phyloP scores from a whole-genome alignment of 2,888 invertebrate genomes.

The Plemyria rubiginata region DNA sequence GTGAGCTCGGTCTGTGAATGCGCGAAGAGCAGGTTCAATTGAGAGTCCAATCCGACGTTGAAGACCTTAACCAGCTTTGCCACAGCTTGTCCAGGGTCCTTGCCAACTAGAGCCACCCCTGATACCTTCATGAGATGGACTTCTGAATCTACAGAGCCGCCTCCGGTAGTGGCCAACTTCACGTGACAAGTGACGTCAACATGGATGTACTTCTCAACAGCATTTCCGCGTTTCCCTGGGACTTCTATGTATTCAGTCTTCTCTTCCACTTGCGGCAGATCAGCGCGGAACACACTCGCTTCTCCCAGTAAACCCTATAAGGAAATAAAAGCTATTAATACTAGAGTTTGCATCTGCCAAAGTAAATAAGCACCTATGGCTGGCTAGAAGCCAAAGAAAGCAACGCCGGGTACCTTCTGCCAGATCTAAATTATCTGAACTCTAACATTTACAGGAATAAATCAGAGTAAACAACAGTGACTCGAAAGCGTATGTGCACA shows the following conservation, averaged over 20 bases:
- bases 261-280: slow-evolving; percentile 88
- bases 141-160: slow-evolving; percentile 83
- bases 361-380: slow-evolving; percentile 41
- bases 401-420: slow-evolving; percentile 50
- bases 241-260: slow-evolving; percentile 85
- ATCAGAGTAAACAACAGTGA: slow-evolving; percentile 50
- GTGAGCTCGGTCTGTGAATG: slow-evolving; percentile 87
- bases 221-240: slow-evolving; percentile 73
- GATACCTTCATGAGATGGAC: slow-evolving; percentile 88
- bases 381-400: slow-evolving; percentile 56
- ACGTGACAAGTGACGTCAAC: slow-evolving; percentile 89
- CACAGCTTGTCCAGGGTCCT: slow-evolving; percentile 81
- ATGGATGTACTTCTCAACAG: slow-evolving; percentile 87
- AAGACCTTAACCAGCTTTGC: slow-evolving; percentile 86
- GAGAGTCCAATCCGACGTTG: slow-evolving; percentile 89
- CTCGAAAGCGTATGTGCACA: slow-evolving; percentile 27
- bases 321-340: slow-evolving; percentile 48
- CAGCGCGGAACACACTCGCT: slow-evolving; percentile 88
- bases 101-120: slow-evolving; percentile 87
- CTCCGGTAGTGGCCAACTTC: slow-evolving; percentile 84
- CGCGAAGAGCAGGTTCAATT: slow-evolving; percentile 87
- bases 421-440: slow-evolving; percentile 51
- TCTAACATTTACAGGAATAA: slow-evolving; percentile 48
- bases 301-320: slow-evolving; percentile 84
- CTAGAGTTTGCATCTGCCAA: slow-evolving; percentile 47